These are phyloP conservation scores for Pelmatolapia mariae DNA, from an alignment of 2,113 vertebrate genomes.

Conservation along the genomic window DNA sequence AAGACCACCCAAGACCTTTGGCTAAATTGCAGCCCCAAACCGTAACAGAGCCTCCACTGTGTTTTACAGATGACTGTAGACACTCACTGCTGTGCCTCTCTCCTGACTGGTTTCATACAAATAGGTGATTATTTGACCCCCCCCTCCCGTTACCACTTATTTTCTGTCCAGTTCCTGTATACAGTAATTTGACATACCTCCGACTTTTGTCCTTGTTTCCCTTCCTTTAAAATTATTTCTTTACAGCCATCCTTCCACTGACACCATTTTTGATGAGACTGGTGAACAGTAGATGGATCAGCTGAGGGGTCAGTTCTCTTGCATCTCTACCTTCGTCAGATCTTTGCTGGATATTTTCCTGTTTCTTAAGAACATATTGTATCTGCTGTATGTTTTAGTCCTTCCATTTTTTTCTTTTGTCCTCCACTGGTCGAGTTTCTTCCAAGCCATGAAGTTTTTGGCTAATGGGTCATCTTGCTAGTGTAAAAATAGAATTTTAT, in stretches of 20 bases:
- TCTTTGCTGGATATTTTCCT: background rate
- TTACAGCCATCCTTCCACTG: background rate
- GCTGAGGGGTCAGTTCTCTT: background rate
- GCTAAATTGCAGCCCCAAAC: background rate
- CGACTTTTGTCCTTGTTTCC: background rate
- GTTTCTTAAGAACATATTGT: background rate
- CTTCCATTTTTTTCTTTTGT: background rate
- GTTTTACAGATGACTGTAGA: background rate
- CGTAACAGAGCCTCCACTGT: background rate
- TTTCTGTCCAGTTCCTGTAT: background rate
- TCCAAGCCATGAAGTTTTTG: background rate
- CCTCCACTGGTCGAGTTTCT: background rate
- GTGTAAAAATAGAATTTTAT: background rate
- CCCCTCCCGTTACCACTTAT: background rate
- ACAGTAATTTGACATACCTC: background rate
- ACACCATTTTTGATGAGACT: background rate
- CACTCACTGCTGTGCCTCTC: background rate
- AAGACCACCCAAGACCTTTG: background rate
- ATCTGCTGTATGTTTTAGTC: background rate
- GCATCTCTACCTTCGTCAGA: accelerated
- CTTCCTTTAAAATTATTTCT: background rate
- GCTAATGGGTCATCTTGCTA: background rate
- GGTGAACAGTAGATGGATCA: background rate
- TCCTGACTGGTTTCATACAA: background rate
- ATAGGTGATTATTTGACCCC: background rate